These are phyloP conservation scores for Halichoerus grypus DNA, from an alignment of 2,113 vertebrate genomes.

Conservation along the genomic window DNA sequence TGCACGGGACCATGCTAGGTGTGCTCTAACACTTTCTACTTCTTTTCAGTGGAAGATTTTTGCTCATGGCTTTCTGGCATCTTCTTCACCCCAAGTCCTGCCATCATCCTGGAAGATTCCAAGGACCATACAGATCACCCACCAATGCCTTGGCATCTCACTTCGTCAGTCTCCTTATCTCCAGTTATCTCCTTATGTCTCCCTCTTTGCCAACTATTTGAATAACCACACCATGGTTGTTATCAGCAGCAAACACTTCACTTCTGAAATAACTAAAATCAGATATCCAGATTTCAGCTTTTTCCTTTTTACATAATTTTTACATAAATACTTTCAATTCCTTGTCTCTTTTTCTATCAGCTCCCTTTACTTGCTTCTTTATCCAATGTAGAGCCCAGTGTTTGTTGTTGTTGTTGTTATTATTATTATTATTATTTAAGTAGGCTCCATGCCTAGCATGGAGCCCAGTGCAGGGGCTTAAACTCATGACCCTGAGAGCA, in stretches of 20 bases:
- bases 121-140: neutral
- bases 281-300: neutral
- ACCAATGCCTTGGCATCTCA: neutral
- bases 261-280: neutral
- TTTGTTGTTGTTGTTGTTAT: too few relatives aligned
- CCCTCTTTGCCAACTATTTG: neutral
- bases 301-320: neutral
- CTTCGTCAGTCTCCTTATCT: neutral
- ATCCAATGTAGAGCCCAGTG: neutral
- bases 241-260: neutral
- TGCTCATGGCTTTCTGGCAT: neutral
- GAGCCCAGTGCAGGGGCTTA: neutral
- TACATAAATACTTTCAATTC: neutral
- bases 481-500: neutral
- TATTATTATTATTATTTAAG: too few relatives aligned
- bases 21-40: neutral
- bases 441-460: neutral
- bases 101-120: neutral
- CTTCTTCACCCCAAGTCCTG: neutral
- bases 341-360: neutral
- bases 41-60: neutral
- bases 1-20: neutral
- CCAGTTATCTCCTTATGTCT: neutral
- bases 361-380: neutral
- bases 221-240: neutral